These are phyloP conservation scores for Stratiolaelaps scimitus DNA, from an alignment of 1,140 invertebrate species.

Conservation along the genomic window DNA sequence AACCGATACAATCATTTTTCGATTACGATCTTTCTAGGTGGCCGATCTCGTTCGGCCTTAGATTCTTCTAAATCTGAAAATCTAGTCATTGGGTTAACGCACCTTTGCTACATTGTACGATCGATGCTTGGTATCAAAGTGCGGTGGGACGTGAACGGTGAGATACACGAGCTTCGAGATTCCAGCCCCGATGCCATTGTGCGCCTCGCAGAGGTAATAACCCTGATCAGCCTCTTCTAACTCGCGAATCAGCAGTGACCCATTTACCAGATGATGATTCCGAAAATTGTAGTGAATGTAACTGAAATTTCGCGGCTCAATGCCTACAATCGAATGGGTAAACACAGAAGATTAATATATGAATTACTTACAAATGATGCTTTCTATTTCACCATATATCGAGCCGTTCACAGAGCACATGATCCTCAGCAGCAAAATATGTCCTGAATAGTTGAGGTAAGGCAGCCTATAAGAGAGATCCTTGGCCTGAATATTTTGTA, in stretches of 20 bases:
- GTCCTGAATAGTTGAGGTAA: too few relatives aligned
- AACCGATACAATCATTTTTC: too few relatives aligned
- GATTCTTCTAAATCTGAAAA: too few relatives aligned
- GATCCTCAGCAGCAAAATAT: too few relatives aligned
- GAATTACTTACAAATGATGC: too few relatives aligned
- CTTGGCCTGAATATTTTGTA: too few relatives aligned
- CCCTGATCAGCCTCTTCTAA: slow-evolving; percentile 42
- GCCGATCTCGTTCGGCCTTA: too few relatives aligned
- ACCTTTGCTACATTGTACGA: slow-evolving; percentile 24
- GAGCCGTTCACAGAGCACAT: too few relatives aligned
- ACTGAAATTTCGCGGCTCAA: slow-evolving; percentile 38
- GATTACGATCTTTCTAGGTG: too few relatives aligned
- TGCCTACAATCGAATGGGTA: slow-evolving; percentile 35
- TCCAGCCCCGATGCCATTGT: slow-evolving; percentile 51
- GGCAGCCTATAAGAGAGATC: too few relatives aligned
- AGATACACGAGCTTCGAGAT: slow-evolving; percentile 53
- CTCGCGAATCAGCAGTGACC: slow-evolving; percentile 41
- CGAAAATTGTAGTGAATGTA: slow-evolving; percentile 38
- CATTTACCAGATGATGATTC: slow-evolving; percentile 39
- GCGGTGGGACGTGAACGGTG: slow-evolving; percentile 46
- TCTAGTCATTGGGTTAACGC: neutral
- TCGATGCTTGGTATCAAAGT: slow-evolving; percentile 35
- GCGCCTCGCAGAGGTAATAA: slow-evolving; percentile 47
- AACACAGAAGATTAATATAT: too few relatives aligned
- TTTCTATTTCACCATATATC: too few relatives aligned